A percentile compares a stretch with the other conserved stretches of the same genome.
These are phyloP conservation scores for Latrodectus geometricus DNA, from an alignment of 1,140 invertebrate genomes.

Conservation along the genomic window DNA sequence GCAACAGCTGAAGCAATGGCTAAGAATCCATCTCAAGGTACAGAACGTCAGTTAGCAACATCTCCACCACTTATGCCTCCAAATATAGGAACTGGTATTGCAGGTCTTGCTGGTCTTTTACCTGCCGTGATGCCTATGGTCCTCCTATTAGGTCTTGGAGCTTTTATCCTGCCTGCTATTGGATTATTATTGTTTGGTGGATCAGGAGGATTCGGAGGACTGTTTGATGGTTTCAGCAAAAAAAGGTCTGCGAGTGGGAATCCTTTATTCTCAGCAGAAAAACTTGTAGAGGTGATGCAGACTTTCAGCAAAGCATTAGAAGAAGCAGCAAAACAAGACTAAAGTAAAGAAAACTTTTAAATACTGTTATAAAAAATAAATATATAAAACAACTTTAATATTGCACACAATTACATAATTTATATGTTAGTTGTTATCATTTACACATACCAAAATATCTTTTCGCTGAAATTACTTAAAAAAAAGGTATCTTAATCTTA, in stretches of 20 bases:
- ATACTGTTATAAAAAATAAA: too few relatives aligned
- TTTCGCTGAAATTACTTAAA: too few relatives aligned
- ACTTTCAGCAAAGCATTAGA: slow-evolving; percentile 53
- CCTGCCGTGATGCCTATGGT: slow-evolving; percentile 41
- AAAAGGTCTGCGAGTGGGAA: slow-evolving; percentile 14
- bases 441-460: too few relatives aligned
- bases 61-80: slow-evolving; percentile 18
- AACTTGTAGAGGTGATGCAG: slow-evolving; percentile 22
- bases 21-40: slow-evolving; percentile 1
- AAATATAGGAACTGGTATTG: slow-evolving; percentile 12
- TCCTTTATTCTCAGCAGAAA: slow-evolving; percentile 41
- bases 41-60: slow-evolving; percentile 32
- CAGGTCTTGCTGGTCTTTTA: slow-evolving; percentile 8
- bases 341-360: neutral
- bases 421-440: too few relatives aligned
- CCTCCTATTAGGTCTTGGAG: slow-evolving; percentile 29
- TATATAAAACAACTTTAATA: too few relatives aligned
- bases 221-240: slow-evolving; percentile 33
- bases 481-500: too few relatives aligned
- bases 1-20: neutral
- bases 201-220: slow-evolving; percentile 39
- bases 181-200: slow-evolving; percentile 39
- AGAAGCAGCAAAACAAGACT: slow-evolving; percentile 33
- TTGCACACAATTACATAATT: too few relatives aligned
- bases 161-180: slow-evolving; percentile 41